Evolutionary conservation across 2,888 invertebrate species (phyloP).

Genomic region (Temnothorax unifasciatus): DNA sequence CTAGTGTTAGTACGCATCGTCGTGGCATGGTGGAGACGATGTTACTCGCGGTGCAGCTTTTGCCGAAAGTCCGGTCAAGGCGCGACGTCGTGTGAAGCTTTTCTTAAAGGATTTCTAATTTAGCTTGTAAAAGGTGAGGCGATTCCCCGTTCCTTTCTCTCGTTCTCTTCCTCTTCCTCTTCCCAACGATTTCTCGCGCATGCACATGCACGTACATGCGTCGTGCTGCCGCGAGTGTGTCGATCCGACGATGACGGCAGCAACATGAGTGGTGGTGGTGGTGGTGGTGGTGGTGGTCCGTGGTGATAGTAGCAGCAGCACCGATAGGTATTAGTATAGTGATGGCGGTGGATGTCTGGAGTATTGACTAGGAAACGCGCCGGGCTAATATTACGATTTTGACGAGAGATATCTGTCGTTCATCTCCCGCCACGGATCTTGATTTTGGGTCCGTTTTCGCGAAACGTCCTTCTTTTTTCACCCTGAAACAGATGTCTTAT

Average conservation of each 20-base stretch:
- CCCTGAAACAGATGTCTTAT: not conserved
- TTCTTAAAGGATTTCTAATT: slow-evolving; percentile 16
- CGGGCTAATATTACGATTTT: slow-evolving; percentile 78
- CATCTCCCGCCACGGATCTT: slow-evolving; percentile 8
- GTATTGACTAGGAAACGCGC: slow-evolving; percentile 69
- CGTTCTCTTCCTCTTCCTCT: slow-evolving; percentile 31
- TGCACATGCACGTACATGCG: slow-evolving; percentile 42
- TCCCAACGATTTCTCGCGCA: slow-evolving; percentile 33
- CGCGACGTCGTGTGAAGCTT: slow-evolving; percentile 14
- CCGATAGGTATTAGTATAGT: not conserved
- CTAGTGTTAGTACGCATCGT: slow-evolving; percentile 69
- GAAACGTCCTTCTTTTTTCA: too few relatives aligned
- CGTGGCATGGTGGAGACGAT: slow-evolving; percentile 68
- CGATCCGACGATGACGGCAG: slow-evolving; percentile 2
- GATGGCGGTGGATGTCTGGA: slow-evolving; percentile 45
- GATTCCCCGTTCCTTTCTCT: not conserved
- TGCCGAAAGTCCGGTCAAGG: slow-evolving; percentile 31
- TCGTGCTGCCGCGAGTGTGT: slow-evolving; percentile 30
- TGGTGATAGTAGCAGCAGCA: too few relatives aligned
- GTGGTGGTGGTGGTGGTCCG: not conserved
- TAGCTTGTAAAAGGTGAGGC: slow-evolving; percentile 63
- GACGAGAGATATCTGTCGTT: slow-evolving; percentile 55
- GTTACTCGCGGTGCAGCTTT: slow-evolving; percentile 54
- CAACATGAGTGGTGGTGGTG: too few relatives aligned
- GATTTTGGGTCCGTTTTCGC: slow-evolving; percentile 2